Percentiles rank a stretch among this genome's conserved stretches.
phyloP scores from a whole-genome alignment of 2,888 invertebrate genomes.

The Eristalis intricaria region DNA sequence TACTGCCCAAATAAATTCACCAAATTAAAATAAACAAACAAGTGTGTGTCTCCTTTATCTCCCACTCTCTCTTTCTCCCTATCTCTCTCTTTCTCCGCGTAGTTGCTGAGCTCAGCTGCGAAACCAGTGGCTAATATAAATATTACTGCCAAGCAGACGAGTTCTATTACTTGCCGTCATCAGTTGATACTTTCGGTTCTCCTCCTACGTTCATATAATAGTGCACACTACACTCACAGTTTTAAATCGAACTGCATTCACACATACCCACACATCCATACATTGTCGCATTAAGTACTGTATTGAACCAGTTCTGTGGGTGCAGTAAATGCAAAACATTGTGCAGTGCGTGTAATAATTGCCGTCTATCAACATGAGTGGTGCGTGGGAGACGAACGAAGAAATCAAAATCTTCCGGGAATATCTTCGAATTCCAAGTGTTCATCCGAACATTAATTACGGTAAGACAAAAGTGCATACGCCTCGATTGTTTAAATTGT shows the following conservation, averaged over 20 bases:
- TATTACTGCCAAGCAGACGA: neutral
- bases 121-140: neutral
- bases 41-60: neutral
- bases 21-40: neutral
- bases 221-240: neutral
- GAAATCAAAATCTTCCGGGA: slow-evolving; percentile 91
- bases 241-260: neutral
- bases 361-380: slow-evolving; percentile 36
- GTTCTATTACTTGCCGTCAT: neutral
- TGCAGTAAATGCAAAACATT: neutral
- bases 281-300: neutral
- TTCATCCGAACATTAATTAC: slow-evolving; percentile 93
- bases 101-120: neutral
- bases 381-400: slow-evolving; percentile 82
- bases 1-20: neutral
- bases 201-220: neutral
- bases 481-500: neutral
- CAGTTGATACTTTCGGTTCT: neutral
- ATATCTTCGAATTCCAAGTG: slow-evolving; percentile 92
- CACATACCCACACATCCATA: neutral
- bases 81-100: neutral
- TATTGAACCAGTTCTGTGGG: neutral
- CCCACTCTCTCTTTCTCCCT: neutral
- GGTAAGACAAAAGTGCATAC: slow-evolving; percentile 83
- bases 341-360: neutral